Evolutionary conservation across 1,140 invertebrate species (phyloP).

Genomic region (Meloidogyne floridensis): DNA sequence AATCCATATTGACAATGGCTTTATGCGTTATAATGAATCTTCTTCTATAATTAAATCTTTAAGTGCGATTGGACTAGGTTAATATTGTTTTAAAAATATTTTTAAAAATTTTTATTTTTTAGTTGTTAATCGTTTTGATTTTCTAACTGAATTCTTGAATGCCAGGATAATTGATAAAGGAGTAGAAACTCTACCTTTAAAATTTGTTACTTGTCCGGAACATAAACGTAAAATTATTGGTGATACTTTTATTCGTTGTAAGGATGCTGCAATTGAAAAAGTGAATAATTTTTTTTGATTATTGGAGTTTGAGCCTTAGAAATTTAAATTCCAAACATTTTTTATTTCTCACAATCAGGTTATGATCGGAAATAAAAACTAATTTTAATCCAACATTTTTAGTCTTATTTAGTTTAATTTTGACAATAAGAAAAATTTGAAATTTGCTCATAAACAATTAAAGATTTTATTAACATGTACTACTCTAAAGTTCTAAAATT

Average conservation of each 20-base stretch:
- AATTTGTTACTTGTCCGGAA: slow-evolving; percentile 84
- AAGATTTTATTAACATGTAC: too few species aligned
- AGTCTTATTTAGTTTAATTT: not conserved
- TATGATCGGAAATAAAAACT: too few species aligned
- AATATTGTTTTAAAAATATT: not conserved
- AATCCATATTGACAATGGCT: slow-evolving; percentile 95
- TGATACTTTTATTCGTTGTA: slow-evolving; percentile 84
- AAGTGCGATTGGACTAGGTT: slow-evolving; percentile 80
- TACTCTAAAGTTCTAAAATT: not conserved
- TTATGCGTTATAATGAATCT: slow-evolving; percentile 95
- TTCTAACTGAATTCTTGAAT: slow-evolving; percentile 54
- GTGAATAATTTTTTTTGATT: slow-evolving; percentile 15
- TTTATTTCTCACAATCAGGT: too few species aligned
- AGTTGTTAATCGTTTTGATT: slow-evolving; percentile 59
- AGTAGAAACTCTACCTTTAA: slow-evolving; percentile 73
- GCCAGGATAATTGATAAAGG: slow-evolving; percentile 29
- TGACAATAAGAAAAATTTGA: not conserved
- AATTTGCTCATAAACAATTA: not conserved
- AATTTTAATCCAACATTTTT: not conserved
- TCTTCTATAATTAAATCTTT: slow-evolving; percentile 82
- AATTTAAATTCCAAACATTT: too few species aligned
- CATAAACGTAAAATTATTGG: slow-evolving; percentile 98
- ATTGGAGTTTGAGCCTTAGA: too few species aligned
- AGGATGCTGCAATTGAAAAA: slow-evolving; percentile 57
- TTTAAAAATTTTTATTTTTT: slow-evolving; percentile 22